These are phyloP conservation scores for Drosophila funebris DNA, from an alignment of 1,140 invertebrate species.

Conservation along the genomic window DNA sequence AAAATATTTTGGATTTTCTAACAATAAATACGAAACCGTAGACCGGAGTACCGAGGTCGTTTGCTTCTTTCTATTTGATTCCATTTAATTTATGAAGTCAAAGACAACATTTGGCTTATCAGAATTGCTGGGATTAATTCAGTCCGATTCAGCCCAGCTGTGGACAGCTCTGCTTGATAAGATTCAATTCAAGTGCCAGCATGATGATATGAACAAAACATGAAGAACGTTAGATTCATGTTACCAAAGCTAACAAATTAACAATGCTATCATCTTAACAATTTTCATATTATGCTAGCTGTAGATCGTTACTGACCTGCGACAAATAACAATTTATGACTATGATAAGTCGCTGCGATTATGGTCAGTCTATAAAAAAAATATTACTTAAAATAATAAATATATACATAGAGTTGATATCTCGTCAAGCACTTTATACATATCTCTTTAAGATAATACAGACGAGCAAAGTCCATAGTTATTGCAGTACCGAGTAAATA, in stretches of 20 bases:
- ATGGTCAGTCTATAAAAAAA: not conserved
- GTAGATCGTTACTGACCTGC: conserved; percentile 42
- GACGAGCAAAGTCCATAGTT: too few relatives aligned
- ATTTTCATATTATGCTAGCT: not conserved
- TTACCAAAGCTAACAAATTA: not conserved
- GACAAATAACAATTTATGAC: conserved; percentile 14
- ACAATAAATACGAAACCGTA: conserved; percentile 60
- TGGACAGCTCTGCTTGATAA: conserved; percentile 2
- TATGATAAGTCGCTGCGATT: not conserved
- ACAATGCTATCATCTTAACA: not conserved
- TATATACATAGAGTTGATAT: not conserved
- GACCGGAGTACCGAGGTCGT: not conserved
- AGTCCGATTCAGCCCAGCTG: conserved; percentile 12
- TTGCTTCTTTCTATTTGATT: conserved; percentile 9
- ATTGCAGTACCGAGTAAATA: too few relatives aligned
- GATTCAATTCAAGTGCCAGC: not conserved
- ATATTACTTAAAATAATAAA: not conserved
- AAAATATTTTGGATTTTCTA: conserved; percentile 48
- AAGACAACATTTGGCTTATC: conserved; percentile 47
- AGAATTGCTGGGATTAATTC: conserved; percentile 12
- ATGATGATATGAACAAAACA: not conserved
- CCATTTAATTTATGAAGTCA: conserved; percentile 29
- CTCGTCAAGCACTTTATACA: not conserved
- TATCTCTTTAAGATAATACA: not conserved
- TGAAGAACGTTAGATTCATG: conserved; percentile 1